Conservation (phyloP, 1,140 invertebrate genomes). For the Drosophila kanapiae region DNA sequence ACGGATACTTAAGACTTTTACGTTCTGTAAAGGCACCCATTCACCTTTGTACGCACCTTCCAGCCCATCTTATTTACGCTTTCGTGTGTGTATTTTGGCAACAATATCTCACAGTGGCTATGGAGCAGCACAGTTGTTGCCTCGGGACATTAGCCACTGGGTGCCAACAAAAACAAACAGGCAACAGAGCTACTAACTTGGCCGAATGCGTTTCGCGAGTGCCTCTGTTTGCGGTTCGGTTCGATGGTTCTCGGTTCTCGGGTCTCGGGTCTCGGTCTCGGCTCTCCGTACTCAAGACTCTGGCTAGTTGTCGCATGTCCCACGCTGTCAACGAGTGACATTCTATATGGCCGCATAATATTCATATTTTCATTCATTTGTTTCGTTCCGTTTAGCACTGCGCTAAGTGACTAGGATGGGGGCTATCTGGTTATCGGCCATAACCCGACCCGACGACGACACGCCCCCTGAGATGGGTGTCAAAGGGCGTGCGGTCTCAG, state of each 20-base stretch:
- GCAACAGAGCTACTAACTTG: conserved; percentile 44
- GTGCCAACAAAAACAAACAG: conserved; percentile 51
- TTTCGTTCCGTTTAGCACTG: conserved; percentile 74
- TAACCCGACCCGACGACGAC: conserved; percentile 9
- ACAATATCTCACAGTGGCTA: conserved; percentile 58
- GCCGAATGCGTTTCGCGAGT: conserved; percentile 66
- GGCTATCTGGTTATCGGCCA: conserved; percentile 10
- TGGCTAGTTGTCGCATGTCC: conserved; percentile 15
- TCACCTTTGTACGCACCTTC: conserved; percentile 28
- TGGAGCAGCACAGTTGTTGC: conserved; percentile 31
- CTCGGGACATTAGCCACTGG: conserved; percentile 48
- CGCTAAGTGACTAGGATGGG: conserved; percentile 53
- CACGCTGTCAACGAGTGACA: conserved; percentile 68
- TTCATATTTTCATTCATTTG: conserved; percentile 77
- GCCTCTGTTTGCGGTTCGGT: conserved; percentile 19
- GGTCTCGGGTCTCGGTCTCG: background rate
- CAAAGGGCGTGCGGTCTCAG: conserved; percentile 69
- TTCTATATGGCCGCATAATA: conserved; percentile 53
- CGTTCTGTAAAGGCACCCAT: background rate
- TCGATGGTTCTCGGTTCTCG: background rate
- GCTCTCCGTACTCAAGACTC: conserved; percentile 21
- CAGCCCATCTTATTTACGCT: conserved; percentile 20
- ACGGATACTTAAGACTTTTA: too few species aligned
- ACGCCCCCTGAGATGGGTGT: conserved; percentile 36
- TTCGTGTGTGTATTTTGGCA: conserved; percentile 62